phyloP scores from a whole-genome alignment of 2,888 invertebrate genomes.

The Alcis repandata region DNA sequence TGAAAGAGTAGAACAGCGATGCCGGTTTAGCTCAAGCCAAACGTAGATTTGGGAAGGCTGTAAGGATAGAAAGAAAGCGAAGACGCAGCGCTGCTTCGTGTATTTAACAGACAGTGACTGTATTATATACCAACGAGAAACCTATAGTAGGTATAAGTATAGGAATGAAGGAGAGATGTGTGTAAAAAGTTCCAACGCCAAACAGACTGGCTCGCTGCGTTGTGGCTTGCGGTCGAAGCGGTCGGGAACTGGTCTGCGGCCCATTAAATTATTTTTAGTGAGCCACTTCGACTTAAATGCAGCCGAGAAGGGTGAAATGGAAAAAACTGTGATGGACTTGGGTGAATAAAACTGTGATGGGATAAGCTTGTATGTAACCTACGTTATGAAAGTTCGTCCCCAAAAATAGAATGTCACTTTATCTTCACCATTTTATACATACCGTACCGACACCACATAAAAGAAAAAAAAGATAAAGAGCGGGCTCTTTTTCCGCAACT shows the following conservation, averaged over 20 bases:
- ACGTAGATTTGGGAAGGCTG: too few relatives aligned
- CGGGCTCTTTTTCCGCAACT: too few relatives aligned
- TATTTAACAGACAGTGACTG: too few relatives aligned
- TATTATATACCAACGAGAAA: too few relatives aligned
- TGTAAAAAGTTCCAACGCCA: slow-evolving; percentile 49
- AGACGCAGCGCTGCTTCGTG: too few relatives aligned
- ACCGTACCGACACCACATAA: too few relatives aligned
- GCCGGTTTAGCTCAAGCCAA: too few relatives aligned
- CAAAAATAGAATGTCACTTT: too few relatives aligned
- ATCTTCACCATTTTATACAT: too few relatives aligned
- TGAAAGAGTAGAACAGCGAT: too few relatives aligned
- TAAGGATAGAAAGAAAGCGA: too few relatives aligned
- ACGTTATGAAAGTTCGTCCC: background rate
- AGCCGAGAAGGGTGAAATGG: slow-evolving; percentile 39
- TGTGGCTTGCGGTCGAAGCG: slow-evolving; percentile 48
- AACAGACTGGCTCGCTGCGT: slow-evolving; percentile 47
- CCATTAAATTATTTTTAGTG: slow-evolving; percentile 69
- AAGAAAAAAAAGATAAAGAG: too few relatives aligned
- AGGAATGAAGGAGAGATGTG: slow-evolving; percentile 11
- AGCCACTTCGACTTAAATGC: slow-evolving; percentile 43
- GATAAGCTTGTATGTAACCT: background rate
- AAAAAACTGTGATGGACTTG: slow-evolving; percentile 26
- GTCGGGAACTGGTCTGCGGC: slow-evolving; percentile 60
- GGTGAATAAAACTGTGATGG: slow-evolving; percentile 23
- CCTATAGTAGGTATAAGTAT: background rate